Base-by-base conservation (phyloP, 2,797 vertebrate species). In the Poliocrania exsul region DNA sequence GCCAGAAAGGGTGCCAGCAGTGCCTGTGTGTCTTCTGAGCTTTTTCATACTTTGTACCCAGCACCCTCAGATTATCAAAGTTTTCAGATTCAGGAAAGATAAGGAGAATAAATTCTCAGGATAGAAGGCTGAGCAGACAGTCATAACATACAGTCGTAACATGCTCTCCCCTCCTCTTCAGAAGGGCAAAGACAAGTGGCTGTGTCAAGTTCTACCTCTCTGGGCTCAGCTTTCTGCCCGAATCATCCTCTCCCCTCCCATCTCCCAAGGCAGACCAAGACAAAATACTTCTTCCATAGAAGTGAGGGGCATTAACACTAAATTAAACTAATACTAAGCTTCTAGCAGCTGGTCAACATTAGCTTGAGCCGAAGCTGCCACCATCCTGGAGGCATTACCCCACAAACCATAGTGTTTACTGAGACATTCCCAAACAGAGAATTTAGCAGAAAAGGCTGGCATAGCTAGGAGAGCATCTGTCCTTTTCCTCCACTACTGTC, bases 41-140 rank as follows among this genome's bases (percentile, higher is more conserved):
- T 84, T 57, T 46, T 49, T 35, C 50, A 40, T 1, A 2, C 8
- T 38, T 51, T n/a, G 15, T 5, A 70, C 23, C 26, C 44, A 70
- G 13, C 0, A 1, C 1, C 1, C 44, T 73, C 37, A 79, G 25
- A 35, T 0, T 1, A 33, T 12, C 2, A 0, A 31, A 1, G 0
- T 16, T 66, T 74, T 50, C 57, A 24, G 29, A 38, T n/a, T 78
- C 40, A 19, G 3, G 6, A 79, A 92, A 61, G 24, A 67, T 40
- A n/a, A 33, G 16, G 13, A 70, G 8, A 81, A 58, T 40, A 57
- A 33, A 78, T 42, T 69, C 17, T 53, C 26, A 67, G 81, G 33
- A 72, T 4, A 74, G 38, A 84, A 73, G 28, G 70, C 31, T 26
- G 7, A 35, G 26, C 11, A 75, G 5, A 13, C 2, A 82, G 16